Percentiles rank a stretch among this genome's conserved stretches.
phyloP scores from a whole-genome alignment of 2,113 vertebrate species.

The Corvus hawaiiensis region DNA sequence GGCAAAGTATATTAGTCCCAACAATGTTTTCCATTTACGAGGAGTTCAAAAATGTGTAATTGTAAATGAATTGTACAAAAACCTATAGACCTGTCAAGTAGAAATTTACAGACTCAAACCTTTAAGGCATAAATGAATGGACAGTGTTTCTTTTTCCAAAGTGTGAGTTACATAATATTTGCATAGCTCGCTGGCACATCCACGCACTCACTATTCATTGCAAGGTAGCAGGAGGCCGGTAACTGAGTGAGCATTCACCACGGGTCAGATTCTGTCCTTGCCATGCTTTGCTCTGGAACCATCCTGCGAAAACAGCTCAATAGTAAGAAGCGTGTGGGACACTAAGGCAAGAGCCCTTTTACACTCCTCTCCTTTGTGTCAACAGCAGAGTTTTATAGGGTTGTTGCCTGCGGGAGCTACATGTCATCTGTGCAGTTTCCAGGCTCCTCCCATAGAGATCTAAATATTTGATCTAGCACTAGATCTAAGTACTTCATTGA shows the following conservation, averaged over 20 bases:
- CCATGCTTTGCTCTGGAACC: rapidly evolving
- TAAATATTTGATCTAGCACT: neutral
- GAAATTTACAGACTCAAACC: neutral
- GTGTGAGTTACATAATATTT: neutral
- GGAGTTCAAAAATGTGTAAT: neutral
- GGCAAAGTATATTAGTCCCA: neutral
- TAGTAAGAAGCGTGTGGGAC: rapidly evolving
- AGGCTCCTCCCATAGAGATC: too few species aligned
- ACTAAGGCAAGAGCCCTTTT: neutral
- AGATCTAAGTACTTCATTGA: neutral
- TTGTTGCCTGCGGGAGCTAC: rapidly evolving
- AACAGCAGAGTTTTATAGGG: neutral
- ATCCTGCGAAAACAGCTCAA: rapidly evolving
- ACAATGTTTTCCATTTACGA: neutral
- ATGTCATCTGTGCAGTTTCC: rapidly evolving
- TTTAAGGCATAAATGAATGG: neutral
- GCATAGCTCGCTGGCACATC: neutral
- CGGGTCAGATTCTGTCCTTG: neutral
- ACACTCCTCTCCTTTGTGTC: rapidly evolving
- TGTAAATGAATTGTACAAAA: neutral
- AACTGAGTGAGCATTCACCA: neutral
- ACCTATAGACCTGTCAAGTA: neutral
- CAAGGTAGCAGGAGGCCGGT: neutral
- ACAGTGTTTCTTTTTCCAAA: neutral
- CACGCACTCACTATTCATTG: rapidly evolving